Conservation (phyloP, 2,888 invertebrate species). For the Schizaphis graminum region DNA sequence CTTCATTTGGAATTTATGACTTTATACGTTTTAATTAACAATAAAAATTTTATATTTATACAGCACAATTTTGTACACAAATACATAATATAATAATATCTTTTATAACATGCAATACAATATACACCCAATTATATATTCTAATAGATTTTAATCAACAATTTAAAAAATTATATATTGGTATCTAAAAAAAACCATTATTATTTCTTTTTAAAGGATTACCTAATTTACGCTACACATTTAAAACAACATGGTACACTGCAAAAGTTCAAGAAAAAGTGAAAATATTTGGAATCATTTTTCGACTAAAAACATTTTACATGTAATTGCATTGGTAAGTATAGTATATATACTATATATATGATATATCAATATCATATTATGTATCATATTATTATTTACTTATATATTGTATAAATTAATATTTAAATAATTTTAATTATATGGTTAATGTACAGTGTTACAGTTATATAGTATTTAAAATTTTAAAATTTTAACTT, state of each 20-base stretch:
- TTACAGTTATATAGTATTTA: too few relatives aligned
- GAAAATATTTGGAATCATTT: too few relatives aligned
- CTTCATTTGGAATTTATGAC: background rate
- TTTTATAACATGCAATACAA: background rate
- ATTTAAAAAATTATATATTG: background rate
- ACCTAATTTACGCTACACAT: too few relatives aligned
- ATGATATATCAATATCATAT: background rate
- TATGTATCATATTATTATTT: background rate
- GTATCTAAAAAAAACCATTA: background rate
- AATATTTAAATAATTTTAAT: too few relatives aligned
- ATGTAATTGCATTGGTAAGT: background rate
- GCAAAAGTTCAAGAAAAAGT: background rate
- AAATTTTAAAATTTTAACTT: too few relatives aligned
- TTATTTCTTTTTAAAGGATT: background rate
- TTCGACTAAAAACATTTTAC: background rate
- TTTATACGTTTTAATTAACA: background rate
- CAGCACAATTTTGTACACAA: background rate
- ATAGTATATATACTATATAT: background rate
- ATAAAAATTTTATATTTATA: background rate
- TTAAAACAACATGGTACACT: background rate
- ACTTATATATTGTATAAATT: too few relatives aligned
- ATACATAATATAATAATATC: background rate
- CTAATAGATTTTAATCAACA: background rate
- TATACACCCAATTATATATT: background rate
- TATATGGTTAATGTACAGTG: too few relatives aligned